A percentile compares a stretch with the other conserved stretches of the same genome.
Conservation (phyloP, 1,140 invertebrate genomes). For the Scaptomyza hsui region DNA sequence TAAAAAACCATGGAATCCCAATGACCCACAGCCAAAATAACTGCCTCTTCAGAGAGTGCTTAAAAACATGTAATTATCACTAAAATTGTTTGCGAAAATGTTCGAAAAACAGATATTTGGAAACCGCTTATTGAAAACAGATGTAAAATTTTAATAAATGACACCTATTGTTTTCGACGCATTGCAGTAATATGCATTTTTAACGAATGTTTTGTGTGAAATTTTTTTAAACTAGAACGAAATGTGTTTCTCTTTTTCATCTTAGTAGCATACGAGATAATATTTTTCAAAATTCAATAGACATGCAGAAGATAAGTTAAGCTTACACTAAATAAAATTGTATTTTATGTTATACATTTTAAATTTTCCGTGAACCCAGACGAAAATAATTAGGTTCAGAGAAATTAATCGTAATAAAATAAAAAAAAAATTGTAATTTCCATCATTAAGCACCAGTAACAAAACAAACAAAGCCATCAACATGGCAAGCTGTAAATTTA, state of each 20-base stretch:
- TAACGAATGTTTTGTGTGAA: no score
- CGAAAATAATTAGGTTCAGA: not conserved
- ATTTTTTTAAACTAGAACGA: no score
- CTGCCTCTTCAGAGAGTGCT: no score
- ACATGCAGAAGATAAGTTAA: not conserved
- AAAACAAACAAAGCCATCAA: not conserved
- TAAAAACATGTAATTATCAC: no score
- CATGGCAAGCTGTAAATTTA: slow-evolving; percentile 30
- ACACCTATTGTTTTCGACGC: no score
- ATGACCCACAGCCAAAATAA: slow-evolving; percentile 9
- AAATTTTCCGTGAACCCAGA: not conserved
- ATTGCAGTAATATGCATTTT: no score
- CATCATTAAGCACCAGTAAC: not conserved
- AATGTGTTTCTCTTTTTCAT: no score
- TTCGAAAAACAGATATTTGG: no score
- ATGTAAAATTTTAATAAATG: no score
- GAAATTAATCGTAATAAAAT: not conserved
- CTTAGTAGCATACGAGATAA: slow-evolving; percentile 6
- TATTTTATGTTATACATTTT: slow-evolving; percentile 8
- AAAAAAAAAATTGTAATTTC: not conserved
- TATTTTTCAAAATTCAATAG: slow-evolving; percentile 4
- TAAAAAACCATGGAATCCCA: slow-evolving; percentile 26
- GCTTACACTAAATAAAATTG: not conserved
- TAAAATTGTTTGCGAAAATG: no score
- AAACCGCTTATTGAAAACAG: no score